A percentile compares a stretch with the other conserved stretches of the same genome.
Evolutionary conservation across 1,140 invertebrate genomes (phyloP).

Genomic region (Ganaspis sp.): DNA sequence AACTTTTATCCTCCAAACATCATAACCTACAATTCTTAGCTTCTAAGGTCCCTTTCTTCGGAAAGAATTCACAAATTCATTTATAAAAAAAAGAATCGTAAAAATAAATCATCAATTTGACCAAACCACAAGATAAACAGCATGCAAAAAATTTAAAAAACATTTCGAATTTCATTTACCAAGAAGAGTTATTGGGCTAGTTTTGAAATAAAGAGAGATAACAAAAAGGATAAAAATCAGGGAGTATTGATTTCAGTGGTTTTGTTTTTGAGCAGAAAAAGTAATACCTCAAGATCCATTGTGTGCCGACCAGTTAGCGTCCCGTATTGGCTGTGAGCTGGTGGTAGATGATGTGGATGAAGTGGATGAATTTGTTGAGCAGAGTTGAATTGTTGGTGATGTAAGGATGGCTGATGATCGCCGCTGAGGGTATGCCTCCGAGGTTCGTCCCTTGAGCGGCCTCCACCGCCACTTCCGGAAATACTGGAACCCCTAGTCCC

Average conservation of each 20-base stretch:
- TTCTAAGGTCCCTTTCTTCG: too few relatives aligned
- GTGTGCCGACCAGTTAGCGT: slow-evolving; percentile 78
- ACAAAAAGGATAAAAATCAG: neutral
- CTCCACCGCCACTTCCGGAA: slow-evolving; percentile 74
- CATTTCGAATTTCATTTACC: too few relatives aligned
- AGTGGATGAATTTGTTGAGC: slow-evolving; percentile 77
- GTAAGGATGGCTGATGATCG: slow-evolving; percentile 77
- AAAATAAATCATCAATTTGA: too few relatives aligned
- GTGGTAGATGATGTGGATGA: slow-evolving; percentile 77
- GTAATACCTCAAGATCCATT: slow-evolving; percentile 83
- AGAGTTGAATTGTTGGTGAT: slow-evolving; percentile 77
- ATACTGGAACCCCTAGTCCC: slow-evolving; percentile 73
- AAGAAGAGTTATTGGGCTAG: too few relatives aligned
- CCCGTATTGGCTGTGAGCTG: slow-evolving; percentile 77
- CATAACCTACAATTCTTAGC: too few relatives aligned
- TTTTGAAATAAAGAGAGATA: too few relatives aligned
- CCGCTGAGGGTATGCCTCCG: slow-evolving; percentile 82
- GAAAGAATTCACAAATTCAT: too few relatives aligned
- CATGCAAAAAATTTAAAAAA: too few relatives aligned
- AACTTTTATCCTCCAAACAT: too few relatives aligned
- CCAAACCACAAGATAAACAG: too few relatives aligned
- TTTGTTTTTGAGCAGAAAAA: neutral
- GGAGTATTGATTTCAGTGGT: slow-evolving; percentile 43
- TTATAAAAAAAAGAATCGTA: too few relatives aligned
- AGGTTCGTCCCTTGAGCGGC: slow-evolving; percentile 80